Percentiles rank a stretch among this genome's conserved stretches.
Evolutionary conservation across 1,140 invertebrate genomes (phyloP).

Genomic region (Centruroides sculpturatus): DNA sequence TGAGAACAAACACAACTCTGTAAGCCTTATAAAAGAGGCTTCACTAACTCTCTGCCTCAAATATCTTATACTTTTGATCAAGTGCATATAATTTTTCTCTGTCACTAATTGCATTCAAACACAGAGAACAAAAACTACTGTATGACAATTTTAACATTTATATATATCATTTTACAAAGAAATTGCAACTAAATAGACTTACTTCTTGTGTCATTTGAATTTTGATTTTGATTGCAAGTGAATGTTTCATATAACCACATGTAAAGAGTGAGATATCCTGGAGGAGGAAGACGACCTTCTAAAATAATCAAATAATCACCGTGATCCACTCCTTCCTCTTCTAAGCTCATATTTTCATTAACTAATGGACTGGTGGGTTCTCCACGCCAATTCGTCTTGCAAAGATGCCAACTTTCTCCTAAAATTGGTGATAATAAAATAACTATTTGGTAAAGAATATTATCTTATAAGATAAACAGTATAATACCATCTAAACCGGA

Average conservation of each 20-base stretch:
- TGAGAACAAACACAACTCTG: no score
- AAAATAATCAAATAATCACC: slow-evolving; percentile 7
- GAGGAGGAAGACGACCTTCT: slow-evolving; percentile 7
- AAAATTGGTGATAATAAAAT: neutral
- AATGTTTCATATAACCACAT: slow-evolving; percentile 3
- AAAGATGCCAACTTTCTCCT: slow-evolving; percentile 13
- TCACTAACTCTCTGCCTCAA: no score
- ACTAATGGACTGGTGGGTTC: slow-evolving; percentile 6
- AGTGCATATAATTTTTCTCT: no score
- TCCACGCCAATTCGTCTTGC: slow-evolving; percentile 11
- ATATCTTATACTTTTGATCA: no score
- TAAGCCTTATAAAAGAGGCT: no score
- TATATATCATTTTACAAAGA: no score
- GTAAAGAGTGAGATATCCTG: slow-evolving; percentile 7
- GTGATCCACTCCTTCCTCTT: slow-evolving; percentile 11
- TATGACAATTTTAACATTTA: no score
- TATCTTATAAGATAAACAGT: neutral
- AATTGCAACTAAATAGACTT: no score
- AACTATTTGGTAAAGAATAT: neutral
- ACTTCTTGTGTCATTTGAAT: no score
- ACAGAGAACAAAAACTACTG: no score
- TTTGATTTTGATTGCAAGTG: no score
- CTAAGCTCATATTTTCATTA: slow-evolving; percentile 5
- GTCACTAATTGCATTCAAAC: no score
- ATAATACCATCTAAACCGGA: slow-evolving; percentile 7